Percentiles rank a stretch among this genome's conserved stretches.
phyloP scores from a whole-genome alignment of 2,797 vertebrate species.

The Syngnathus rostellatus region DNA sequence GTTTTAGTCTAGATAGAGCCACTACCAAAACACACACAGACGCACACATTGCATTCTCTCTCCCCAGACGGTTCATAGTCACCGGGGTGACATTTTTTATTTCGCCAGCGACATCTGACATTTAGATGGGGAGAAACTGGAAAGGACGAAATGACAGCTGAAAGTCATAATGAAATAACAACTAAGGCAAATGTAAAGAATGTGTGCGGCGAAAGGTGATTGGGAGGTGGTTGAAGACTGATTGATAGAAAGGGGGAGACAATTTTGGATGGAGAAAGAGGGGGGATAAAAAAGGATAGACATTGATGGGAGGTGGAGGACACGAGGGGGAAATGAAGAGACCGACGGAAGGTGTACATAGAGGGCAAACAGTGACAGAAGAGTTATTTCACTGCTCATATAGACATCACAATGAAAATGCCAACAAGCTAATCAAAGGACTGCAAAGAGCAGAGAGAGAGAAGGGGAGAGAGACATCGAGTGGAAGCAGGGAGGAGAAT shows the following conservation, averaged over 20 bases:
- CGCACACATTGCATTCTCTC: slow-evolving; percentile 17
- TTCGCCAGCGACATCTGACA: background rate
- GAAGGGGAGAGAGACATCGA: slow-evolving; percentile 10
- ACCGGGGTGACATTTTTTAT: background rate
- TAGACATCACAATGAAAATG: slow-evolving; percentile 68
- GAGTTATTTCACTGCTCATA: slow-evolving; percentile 62
- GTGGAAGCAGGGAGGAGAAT: slow-evolving; percentile 12
- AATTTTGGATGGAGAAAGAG: slow-evolving; percentile 8
- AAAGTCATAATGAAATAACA: background rate
- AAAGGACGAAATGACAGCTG: background rate
- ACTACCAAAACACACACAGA: slow-evolving; percentile 10
- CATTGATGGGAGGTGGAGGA: slow-evolving; percentile 20
- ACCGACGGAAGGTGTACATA: slow-evolving; percentile 31
- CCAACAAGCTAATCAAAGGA: slow-evolving; percentile 67
- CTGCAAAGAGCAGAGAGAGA: slow-evolving; percentile 55
- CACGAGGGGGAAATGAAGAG: slow-evolving; percentile 40
- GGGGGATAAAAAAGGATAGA: slow-evolving; percentile 22
- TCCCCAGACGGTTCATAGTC: slow-evolving; percentile 3
- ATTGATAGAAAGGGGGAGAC: slow-evolving; percentile 14
- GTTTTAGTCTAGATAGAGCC: slow-evolving; percentile 28
- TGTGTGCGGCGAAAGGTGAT: slow-evolving; percentile 13
- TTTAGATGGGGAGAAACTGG: background rate
- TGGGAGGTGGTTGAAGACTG: slow-evolving; percentile 24
- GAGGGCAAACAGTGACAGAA: slow-evolving; percentile 50
- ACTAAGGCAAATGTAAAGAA: background rate